Evolutionary conservation across 1,140 invertebrate genomes (phyloP).

Genomic region (Anoplophora glabripennis): DNA sequence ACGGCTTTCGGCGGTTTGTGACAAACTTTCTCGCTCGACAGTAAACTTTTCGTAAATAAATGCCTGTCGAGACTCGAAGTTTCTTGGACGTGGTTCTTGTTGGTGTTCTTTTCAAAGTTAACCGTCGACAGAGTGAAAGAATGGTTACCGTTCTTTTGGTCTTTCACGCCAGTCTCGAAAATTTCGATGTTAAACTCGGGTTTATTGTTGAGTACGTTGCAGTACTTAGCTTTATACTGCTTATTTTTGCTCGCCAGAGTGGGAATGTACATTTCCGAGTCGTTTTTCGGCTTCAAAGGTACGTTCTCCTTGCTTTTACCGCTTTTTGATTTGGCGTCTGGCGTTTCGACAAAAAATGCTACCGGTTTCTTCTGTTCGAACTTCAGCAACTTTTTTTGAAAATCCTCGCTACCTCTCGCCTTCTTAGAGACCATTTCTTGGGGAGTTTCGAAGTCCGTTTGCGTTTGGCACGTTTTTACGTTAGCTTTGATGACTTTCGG

Average conservation of each 20-base stretch:
- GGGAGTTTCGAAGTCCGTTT: constrained; percentile 45
- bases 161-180: constrained; percentile 30
- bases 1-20: constrained; percentile 57
- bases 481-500: constrained; percentile 18
- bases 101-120: constrained; percentile 53
- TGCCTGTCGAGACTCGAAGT: constrained; percentile 55
- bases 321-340: constrained; percentile 44
- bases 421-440: constrained; percentile 41
- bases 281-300: constrained; percentile 40
- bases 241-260: constrained; percentile 52
- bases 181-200: constrained; percentile 43
- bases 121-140: constrained; percentile 46
- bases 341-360: constrained; percentile 53
- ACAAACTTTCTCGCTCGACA: constrained; percentile 46
- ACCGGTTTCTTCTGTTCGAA: constrained; percentile 41
- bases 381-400: constrained; percentile 45
- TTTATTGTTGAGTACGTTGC: constrained; percentile 47
- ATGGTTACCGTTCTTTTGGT: constrained; percentile 39
- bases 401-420: constrained; percentile 41
- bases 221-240: constrained; percentile 55
- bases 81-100: constrained; percentile 50
- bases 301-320: constrained; percentile 37
- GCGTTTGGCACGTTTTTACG: constrained; percentile 45
- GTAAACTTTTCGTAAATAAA: constrained; percentile 48
- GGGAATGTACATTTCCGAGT: constrained; percentile 53